A percentile compares a stretch with the other conserved stretches of the same genome.
Evolutionary conservation across 2,888 invertebrate genomes (phyloP).

Genomic region (Alviniconcha strummeri): DNA sequence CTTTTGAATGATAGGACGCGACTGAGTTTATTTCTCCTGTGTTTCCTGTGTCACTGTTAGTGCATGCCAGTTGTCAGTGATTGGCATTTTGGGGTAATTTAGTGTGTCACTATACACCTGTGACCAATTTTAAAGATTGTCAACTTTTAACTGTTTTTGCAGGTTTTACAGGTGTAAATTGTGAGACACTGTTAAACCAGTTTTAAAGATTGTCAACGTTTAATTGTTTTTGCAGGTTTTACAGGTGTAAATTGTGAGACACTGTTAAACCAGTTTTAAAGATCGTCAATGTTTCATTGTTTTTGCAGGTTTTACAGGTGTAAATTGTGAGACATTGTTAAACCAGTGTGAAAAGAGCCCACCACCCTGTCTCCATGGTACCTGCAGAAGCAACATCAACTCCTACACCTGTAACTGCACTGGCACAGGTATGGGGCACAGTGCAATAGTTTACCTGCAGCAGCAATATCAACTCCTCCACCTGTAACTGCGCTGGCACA

Average conservation of each 20-base stretch:
- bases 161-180: conserved; percentile 74
- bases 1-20: too few species aligned
- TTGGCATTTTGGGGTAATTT: too few species aligned
- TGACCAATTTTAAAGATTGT: too few species aligned
- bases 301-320: conserved; percentile 71
- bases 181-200: conserved; percentile 75
- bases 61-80: too few species aligned
- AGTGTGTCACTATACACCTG: too few species aligned
- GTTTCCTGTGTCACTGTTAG: too few species aligned
- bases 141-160: too few species aligned
- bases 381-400: conserved; percentile 50
- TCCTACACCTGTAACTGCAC: conserved; percentile 63
- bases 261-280: conserved; percentile 76
- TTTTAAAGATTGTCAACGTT: too few species aligned
- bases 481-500: conserved; percentile 64
- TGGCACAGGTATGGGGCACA: conserved; percentile 53
- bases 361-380: conserved; percentile 64
- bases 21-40: too few species aligned
- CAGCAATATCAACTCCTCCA: conserved; percentile 49
- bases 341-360: conserved; percentile 77
- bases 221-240: conserved; percentile 53
- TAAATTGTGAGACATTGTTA: conserved; percentile 75
- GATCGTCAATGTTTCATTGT: too few species aligned
- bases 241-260: conserved; percentile 76
- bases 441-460: conserved; percentile 38